These are phyloP conservation scores for Lytechinus variegatus DNA, from an alignment of 35 echinoderm and acorn worm species.

Conservation along the genomic window DNA sequence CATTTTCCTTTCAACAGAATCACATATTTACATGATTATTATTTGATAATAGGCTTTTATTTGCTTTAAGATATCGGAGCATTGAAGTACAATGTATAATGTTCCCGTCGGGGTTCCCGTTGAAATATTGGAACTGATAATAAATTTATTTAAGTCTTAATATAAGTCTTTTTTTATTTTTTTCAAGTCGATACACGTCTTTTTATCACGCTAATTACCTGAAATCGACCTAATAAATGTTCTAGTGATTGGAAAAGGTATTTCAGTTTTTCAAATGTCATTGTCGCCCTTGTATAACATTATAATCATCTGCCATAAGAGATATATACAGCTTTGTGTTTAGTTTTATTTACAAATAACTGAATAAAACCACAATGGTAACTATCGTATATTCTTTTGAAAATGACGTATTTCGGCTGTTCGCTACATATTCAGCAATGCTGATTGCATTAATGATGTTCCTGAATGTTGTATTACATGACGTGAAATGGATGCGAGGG, in stretches of 20 bases:
- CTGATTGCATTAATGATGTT: not conserved
- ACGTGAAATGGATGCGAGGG: not conserved
- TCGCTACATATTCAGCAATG: not conserved
- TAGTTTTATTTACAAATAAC: too few relatives aligned
- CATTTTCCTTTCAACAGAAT: too few relatives aligned
- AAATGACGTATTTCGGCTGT: not conserved
- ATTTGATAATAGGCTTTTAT: too few relatives aligned
- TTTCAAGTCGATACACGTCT: not conserved
- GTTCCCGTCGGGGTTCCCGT: too few relatives aligned
- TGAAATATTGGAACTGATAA: too few relatives aligned
- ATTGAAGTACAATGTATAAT: too few relatives aligned
- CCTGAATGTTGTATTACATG: not conserved
- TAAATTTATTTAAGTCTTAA: too few relatives aligned
- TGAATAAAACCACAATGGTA: not conserved
- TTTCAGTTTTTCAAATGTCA: not conserved
- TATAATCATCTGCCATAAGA: not conserved
- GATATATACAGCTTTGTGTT: too few relatives aligned
- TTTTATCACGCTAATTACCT: not conserved
- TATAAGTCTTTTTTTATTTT: not conserved
- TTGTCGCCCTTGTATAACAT: not conserved
- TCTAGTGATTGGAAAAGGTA: not conserved
- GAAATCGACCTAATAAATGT: too few relatives aligned
- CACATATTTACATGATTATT: too few relatives aligned
- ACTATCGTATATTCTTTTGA: not conserved
- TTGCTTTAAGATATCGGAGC: too few relatives aligned